These are phyloP conservation scores for Ornithoptera priamus DNA, from an alignment of 2,888 invertebrate genomes.

Conservation along the genomic window DNA sequence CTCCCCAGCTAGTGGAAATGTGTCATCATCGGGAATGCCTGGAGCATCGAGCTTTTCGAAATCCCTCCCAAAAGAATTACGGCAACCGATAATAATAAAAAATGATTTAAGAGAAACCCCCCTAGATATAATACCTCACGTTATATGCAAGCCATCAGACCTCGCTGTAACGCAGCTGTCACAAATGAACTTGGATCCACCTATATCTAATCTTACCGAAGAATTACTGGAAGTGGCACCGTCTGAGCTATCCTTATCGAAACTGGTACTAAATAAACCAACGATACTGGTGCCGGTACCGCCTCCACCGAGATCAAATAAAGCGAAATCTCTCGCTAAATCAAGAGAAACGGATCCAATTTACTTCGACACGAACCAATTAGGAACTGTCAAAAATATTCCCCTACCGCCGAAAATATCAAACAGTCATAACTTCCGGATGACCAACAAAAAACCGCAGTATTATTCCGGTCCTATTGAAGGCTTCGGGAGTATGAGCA, in stretches of 20 bases:
- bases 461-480: slow-evolving; percentile 75
- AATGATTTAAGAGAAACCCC: background rate
- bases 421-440: slow-evolving; percentile 57
- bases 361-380: slow-evolving; percentile 15
- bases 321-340: slow-evolving; percentile 17
- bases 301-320: slow-evolving; percentile 42
- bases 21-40: too few species aligned
- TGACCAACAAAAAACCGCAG: slow-evolving; percentile 69
- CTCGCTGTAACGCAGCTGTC: slow-evolving; percentile 17
- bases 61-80: slow-evolving; percentile 8
- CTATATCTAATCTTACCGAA: slow-evolving; percentile 19
- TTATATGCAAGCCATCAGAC: slow-evolving; percentile 16
- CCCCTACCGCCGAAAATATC: slow-evolving; percentile 62
- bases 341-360: background rate
- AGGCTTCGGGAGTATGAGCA: slow-evolving; percentile 65
- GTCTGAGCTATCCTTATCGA: slow-evolving; percentile 10
- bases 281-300: background rate
- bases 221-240: slow-evolving; percentile 9
- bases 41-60: background rate
- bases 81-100: slow-evolving; percentile 11
- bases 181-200: slow-evolving; percentile 25
- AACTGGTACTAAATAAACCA: slow-evolving; percentile 14
- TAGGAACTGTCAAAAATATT: slow-evolving; percentile 47
- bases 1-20: too few species aligned
- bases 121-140: slow-evolving; percentile 6